Evolutionary conservation across 2,888 invertebrate species (phyloP), one percentile per base, ranked within the genome.

Genomic region (Esperia sulphurella): DNA sequence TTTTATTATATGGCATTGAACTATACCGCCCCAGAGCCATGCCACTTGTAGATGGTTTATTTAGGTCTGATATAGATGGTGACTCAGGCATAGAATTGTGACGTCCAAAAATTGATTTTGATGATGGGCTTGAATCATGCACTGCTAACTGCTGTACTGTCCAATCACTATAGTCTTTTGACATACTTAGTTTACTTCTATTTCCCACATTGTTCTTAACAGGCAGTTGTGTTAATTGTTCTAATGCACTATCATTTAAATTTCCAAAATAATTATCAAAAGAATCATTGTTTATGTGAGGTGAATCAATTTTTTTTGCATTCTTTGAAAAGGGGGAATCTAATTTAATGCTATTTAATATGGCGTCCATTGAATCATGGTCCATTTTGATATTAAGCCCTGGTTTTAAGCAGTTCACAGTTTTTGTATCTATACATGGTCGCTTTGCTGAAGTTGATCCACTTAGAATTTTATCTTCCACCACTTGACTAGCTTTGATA

Each of bases 71-170:
- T 4, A 79, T 48, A 13, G 77, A 71, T 8, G 90, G 89, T 14
- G 90, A 89, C 50, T 77, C 86, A 0, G 90, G 90, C 90, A 90
- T 90, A 0, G 90, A 88, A 54, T 65, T 88, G 51, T 89, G 80
- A 2, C 90, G 72, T 0, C 74, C 69, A 63, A 90, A 85, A 46
- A 74, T 60, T 10, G 72, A 74, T 56, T 75, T 86, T 8, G 79
- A 66, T 14, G 73, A 58, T n/a, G 80, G 79, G 59, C 79, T 83
- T 8, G 69, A 67, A 28, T 78, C 75, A 64, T 81, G 71, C 13
- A 73, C 56, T 30, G 71, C 51, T 13, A 79, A 47, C 50, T 85
- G 84, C 51, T 79, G 73, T 10, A 81, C 57, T 13, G 69, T 71
- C 79, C 81, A 81, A 52, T 63, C 71, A 46, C 65, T 29, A 59